phyloP scores from a whole-genome alignment of 1,140 invertebrate species.

The Neoseiulus cucumeris region DNA sequence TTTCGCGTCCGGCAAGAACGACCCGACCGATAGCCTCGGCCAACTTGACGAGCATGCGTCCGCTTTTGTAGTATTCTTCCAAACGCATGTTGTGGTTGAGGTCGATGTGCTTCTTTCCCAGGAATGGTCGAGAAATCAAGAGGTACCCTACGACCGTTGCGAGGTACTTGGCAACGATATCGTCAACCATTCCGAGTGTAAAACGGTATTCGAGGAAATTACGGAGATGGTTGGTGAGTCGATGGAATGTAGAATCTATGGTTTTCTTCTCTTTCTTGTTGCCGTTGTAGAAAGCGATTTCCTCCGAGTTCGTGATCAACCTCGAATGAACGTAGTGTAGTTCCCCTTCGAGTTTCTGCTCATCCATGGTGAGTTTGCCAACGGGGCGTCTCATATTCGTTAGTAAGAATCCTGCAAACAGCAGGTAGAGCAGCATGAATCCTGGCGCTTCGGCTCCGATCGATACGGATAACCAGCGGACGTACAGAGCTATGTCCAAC shows the following conservation, averaged over 20 bases:
- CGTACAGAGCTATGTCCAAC: conserved; percentile 80
- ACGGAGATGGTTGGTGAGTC: conserved; percentile 43
- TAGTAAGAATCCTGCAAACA: conserved; percentile 56
- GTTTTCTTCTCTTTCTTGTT: conserved; percentile 70
- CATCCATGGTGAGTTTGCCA: conserved; percentile 65
- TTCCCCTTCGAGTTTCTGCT: conserved; percentile 92
- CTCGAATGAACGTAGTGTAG: conserved; percentile 89
- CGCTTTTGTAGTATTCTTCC: conserved; percentile 79
- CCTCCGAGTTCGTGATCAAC: conserved; percentile 86
- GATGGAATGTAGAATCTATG: conserved; percentile 35
- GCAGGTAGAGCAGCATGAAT: conserved; percentile 61
- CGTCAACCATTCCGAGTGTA: conserved; percentile 80
- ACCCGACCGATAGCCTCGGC: conserved; percentile 88
- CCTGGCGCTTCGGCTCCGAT: conserved; percentile 61
- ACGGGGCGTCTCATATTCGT: conserved; percentile 63
- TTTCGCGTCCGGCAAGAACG: conserved; percentile 74
- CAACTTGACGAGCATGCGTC: conserved; percentile 85
- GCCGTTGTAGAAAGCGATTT: conserved; percentile 91
- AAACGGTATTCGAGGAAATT: conserved; percentile 79
- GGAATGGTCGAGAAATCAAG: conserved; percentile 81
- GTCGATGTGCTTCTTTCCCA: conserved; percentile 34
- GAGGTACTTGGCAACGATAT: conserved; percentile 87
- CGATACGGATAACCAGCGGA: conserved; percentile 62
- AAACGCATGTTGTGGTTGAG: conserved; percentile 27
- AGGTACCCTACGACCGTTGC: conserved; percentile 87